Conservation (phyloP, 1,140 invertebrate species). For the Laupala kohalensis region DNA sequence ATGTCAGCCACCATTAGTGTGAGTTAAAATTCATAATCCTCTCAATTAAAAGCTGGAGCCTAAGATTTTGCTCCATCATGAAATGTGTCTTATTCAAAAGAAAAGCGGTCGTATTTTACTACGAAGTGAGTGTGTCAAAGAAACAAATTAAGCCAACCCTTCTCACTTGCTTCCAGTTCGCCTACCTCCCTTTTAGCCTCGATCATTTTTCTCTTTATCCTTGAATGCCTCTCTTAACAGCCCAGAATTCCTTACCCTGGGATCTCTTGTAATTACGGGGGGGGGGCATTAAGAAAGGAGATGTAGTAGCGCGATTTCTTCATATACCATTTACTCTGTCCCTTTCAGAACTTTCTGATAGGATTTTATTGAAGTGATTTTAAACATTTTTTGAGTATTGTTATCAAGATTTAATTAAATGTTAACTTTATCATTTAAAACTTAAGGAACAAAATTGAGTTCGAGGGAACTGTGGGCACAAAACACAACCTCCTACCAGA, state of each 20-base stretch:
- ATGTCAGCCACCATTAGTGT: neutral
- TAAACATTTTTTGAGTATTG: too few species aligned
- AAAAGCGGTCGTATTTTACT: neutral
- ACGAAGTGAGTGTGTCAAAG: neutral
- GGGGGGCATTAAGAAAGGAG: too few species aligned
- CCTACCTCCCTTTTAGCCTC: neutral
- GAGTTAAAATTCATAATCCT: neutral
- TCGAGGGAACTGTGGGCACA: too few species aligned
- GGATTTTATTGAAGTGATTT: too few species aligned
- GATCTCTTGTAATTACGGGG: neutral
- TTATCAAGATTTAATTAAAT: too few species aligned
- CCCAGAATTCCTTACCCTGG: neutral
- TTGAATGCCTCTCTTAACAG: neutral
- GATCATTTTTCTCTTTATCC: neutral
- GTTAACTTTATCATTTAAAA: too few species aligned
- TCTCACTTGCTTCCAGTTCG: neutral
- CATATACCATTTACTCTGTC: too few species aligned
- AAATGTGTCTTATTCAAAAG: neutral
- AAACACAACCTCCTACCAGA: too few species aligned
- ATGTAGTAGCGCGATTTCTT: too few species aligned
- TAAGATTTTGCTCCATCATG: neutral
- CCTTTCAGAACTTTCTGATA: too few species aligned
- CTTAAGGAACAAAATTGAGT: too few species aligned
- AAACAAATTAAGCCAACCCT: neutral
- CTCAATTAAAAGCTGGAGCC: neutral